Base-by-base conservation (phyloP, 1,140 invertebrate genomes). In the Zaprionus africanus region DNA sequence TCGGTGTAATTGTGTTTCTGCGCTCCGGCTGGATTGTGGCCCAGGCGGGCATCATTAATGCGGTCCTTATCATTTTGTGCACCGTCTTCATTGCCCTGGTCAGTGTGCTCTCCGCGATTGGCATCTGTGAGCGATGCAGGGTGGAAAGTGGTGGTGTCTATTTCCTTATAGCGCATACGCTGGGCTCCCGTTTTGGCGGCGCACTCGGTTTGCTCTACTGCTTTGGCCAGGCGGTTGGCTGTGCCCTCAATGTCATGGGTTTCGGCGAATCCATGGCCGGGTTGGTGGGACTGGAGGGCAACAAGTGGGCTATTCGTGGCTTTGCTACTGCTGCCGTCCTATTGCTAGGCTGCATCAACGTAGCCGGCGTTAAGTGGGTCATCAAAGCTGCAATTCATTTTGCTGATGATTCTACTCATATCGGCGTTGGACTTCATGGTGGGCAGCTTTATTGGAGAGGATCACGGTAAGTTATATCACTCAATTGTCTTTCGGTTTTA, bases 11-110 rank as follows among this genome's bases (percentile, higher is more conserved):
- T 92, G 98, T 99, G 68, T 99, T 99, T 93, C 94, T 99, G 31
- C 94, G 98, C 87, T 98, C 98, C 77, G 98, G 98, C 69, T 99
- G 98, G 98, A 98, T 99, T 91, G 98, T 99, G 5, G 98, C 96
- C 34, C 97, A 99, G 94, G 98, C 98, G 76, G 98, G 98, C 54
- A 95, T 99, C 81, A 94, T 97, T 13, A 95, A 97, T 94, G 97
- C 97, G 57, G 94, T 99, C 36, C 93, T 98, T 64, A 97, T 99
- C 78, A 96, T 99, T 60, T 93, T 99, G 72, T 95, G 97, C 95
- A 92, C 93, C 94, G 97, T 98, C 58, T 95, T 96, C 74, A 96
- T 98, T 72, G 98, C 97, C 49, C 93, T 99, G 78, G 96, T 99
- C 59, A 97, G 97, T 59, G 97, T 99, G 5, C 94, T 99, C 26